Conservation (phyloP, 35 echinoderm and acorn worm species). For the Strongylocentrotus purpuratus region DNA sequence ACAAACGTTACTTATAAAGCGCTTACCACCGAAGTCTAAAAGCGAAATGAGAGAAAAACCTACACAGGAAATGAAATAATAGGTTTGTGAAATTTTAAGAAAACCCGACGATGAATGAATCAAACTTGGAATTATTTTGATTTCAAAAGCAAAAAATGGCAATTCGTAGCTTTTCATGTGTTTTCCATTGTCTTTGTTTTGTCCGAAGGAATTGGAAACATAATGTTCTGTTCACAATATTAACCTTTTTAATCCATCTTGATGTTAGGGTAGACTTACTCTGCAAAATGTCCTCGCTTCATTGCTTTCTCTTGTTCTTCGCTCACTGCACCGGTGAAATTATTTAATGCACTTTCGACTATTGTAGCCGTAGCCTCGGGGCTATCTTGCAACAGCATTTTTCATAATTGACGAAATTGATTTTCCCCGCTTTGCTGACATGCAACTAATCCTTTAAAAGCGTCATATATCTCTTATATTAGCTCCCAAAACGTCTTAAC, state of each 20-base stretch:
- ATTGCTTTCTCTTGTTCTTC: neutral
- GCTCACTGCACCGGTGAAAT: neutral
- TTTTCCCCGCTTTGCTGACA: neutral
- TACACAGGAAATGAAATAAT: too few species aligned
- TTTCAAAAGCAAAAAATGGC: too few species aligned
- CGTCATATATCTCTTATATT: neutral
- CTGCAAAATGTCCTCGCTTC: neutral
- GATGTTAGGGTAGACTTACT: neutral
- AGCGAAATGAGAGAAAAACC: too few species aligned
- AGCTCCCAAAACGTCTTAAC: neutral
- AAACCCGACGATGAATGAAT: too few species aligned
- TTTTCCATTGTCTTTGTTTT: too few species aligned
- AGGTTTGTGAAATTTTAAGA: too few species aligned
- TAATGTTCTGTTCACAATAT: too few species aligned
- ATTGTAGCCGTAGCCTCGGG: neutral
- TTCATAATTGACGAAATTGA: slow-evolving; percentile 13
- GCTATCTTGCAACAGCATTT: neutral
- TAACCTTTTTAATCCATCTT: neutral
- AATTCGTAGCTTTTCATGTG: too few species aligned
- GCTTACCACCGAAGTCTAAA: too few species aligned
- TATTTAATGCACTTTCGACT: neutral
- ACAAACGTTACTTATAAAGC: too few species aligned
- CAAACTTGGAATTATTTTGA: too few species aligned
- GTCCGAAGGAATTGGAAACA: too few species aligned
- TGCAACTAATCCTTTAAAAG: slow-evolving; percentile 1